Conservation (phyloP, 2,113 vertebrate species). For the Forbesichthys papilliferus region DNA sequence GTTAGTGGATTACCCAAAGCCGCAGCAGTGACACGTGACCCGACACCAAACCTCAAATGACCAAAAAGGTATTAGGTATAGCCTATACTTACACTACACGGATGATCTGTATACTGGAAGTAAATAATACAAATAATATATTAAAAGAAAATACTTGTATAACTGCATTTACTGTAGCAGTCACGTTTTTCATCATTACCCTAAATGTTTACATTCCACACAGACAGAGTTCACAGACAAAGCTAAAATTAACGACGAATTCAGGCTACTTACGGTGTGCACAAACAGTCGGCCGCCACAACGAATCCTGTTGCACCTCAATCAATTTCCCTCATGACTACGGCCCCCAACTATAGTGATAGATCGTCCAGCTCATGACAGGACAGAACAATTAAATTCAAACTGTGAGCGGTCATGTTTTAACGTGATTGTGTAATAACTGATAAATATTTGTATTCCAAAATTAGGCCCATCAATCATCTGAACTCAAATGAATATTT, state of each 20-base stretch:
- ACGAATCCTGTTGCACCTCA: neutral
- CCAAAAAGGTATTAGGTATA: neutral
- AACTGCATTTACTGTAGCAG: too few species aligned
- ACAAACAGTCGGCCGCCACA: constrained; percentile 4
- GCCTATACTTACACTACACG: neutral
- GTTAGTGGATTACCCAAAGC: constrained; percentile 26
- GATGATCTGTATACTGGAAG: neutral
- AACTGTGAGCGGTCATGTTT: neutral
- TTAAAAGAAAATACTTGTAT: too few species aligned
- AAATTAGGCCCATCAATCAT: too few species aligned
- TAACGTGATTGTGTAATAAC: neutral
- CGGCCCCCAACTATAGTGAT: constrained; percentile 3
- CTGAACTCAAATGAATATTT: neutral
- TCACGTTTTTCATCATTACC: constrained; percentile 15
- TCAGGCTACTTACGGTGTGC: neutral
- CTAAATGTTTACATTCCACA: neutral
- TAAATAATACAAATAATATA: too few species aligned
- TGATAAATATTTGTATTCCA: neutral
- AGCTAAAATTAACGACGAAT: neutral
- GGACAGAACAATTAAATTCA: neutral
- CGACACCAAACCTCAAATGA: neutral
- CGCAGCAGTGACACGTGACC: constrained; percentile 14
- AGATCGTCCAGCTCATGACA: constrained; percentile 5
- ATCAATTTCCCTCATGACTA: neutral
- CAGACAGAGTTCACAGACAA: neutral